Conservation (phyloP, 2,113 vertebrate species). For the Dromaius novaehollandiae region DNA sequence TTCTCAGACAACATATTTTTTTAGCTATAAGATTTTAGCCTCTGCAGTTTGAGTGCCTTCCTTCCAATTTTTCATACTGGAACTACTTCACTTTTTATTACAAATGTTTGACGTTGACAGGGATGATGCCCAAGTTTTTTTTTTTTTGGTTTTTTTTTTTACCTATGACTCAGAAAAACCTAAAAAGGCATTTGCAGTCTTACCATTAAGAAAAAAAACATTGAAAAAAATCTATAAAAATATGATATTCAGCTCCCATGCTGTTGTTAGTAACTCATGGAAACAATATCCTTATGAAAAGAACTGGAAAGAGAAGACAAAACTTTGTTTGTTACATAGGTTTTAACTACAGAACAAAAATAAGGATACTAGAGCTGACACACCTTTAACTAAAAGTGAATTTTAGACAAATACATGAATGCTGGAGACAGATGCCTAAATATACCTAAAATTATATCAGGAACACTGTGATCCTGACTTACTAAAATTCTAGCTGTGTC, state of each 20-base stretch:
- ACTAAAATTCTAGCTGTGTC: background rate
- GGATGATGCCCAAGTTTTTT: background rate
- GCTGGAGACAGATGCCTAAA: background rate
- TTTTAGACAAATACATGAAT: background rate
- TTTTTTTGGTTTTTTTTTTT: too few species aligned
- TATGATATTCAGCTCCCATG: background rate
- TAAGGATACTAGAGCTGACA: background rate
- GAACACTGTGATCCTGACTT: background rate
- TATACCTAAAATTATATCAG: background rate
- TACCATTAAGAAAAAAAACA: background rate
- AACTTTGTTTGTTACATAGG: background rate
- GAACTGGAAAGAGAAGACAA: background rate
- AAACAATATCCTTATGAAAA: background rate
- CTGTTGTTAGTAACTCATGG: background rate
- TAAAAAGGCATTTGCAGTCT: background rate
- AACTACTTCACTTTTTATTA: background rate
- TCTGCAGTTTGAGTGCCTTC: background rate
- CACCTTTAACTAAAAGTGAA: rapidly evolving
- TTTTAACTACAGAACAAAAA: background rate
- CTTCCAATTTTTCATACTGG: background rate
- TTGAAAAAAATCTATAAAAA: background rate
- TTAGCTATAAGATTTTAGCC: background rate
- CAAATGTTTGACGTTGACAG: background rate
- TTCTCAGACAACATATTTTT: background rate
- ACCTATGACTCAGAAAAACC: background rate